These are phyloP conservation scores for Podiceps cristatus DNA, from an alignment of 2,113 vertebrate genomes.

Conservation along the genomic window DNA sequence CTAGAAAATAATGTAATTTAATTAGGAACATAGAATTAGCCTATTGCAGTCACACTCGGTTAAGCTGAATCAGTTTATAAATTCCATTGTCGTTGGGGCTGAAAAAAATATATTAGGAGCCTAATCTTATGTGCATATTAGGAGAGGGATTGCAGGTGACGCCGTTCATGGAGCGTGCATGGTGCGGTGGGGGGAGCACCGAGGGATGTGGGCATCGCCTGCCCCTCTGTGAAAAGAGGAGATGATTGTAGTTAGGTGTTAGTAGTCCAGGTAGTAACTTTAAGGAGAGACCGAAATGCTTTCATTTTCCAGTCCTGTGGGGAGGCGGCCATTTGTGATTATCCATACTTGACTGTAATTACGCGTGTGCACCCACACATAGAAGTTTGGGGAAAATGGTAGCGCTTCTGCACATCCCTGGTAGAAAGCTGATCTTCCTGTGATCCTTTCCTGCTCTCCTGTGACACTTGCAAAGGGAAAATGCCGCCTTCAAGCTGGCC, in stretches of 20 bases:
- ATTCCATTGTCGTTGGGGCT: constrained; percentile 28
- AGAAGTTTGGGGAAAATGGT: not conserved
- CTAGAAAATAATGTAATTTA: constrained; percentile 61
- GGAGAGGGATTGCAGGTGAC: not conserved
- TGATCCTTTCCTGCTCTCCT: no score
- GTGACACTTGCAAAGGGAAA: not conserved
- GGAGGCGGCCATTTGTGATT: not conserved
- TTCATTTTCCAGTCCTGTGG: not conserved
- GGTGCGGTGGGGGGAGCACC: not conserved
- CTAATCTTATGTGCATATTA: not conserved
- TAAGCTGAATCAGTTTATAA: constrained; percentile 34
- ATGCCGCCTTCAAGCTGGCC: not conserved
- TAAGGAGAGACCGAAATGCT: not conserved
- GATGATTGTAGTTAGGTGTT: not conserved
- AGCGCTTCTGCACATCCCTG: not conserved
- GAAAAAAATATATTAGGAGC: not conserved
- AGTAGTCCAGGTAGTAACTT: not conserved
- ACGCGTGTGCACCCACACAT: not conserved
- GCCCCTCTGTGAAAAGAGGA: not conserved
- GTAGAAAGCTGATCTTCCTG: not conserved
- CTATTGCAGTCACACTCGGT: constrained; percentile 24
- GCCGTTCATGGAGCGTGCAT: rapidly evolving
- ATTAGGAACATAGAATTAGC: constrained; percentile 60
- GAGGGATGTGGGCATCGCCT: not conserved
- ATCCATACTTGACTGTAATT: not conserved